Conservation (phyloP, 2,113 vertebrate species). For the Gasterosteus aculeatus region DNA sequence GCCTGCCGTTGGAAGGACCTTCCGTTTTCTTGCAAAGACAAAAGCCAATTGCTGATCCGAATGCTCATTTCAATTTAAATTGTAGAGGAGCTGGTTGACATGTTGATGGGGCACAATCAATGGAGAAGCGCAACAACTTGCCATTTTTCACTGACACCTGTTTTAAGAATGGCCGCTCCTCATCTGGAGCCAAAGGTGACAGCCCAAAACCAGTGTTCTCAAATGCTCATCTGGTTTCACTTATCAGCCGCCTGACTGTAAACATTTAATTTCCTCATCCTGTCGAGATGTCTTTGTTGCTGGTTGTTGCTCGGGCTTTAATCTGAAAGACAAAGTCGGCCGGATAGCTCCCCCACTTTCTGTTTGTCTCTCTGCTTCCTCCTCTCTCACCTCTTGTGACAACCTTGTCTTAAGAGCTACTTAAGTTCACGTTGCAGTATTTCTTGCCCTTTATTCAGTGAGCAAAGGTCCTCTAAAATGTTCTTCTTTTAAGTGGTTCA, state of each 20-base stretch:
- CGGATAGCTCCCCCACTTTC: constrained; percentile 57
- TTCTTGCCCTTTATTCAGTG: constrained; percentile 51
- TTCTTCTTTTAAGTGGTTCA: constrained; percentile 58
- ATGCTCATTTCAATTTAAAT: constrained; percentile 43
- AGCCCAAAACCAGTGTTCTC: constrained; percentile 59
- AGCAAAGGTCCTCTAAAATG: constrained; percentile 60
- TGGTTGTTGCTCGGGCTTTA: constrained; percentile 74
- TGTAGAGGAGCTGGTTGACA: constrained; percentile 42
- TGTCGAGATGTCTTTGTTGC: constrained; percentile 78
- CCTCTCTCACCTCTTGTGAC: constrained; percentile 66
- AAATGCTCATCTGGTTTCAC: constrained; percentile 61
- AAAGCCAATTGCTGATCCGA: constrained; percentile 48
- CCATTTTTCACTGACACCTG: constrained; percentile 68
- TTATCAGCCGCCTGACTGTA: constrained; percentile 71
- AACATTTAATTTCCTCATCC: constrained; percentile 85
- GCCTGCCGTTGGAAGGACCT: constrained; percentile 27
- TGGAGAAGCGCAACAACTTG: constrained; percentile 26
- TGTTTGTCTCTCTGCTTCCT: constrained; percentile 62
- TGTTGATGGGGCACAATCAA: constrained; percentile 56
- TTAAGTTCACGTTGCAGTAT: constrained; percentile 60
- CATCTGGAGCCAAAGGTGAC: constrained; percentile 53
- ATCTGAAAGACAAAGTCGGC: constrained; percentile 84
- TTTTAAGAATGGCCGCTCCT: constrained; percentile 58
- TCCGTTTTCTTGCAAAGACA: constrained; percentile 49
- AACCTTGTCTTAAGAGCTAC: constrained; percentile 58